Conservation (phyloP, 2,113 vertebrate species). For the Oreotragus oreotragus region DNA sequence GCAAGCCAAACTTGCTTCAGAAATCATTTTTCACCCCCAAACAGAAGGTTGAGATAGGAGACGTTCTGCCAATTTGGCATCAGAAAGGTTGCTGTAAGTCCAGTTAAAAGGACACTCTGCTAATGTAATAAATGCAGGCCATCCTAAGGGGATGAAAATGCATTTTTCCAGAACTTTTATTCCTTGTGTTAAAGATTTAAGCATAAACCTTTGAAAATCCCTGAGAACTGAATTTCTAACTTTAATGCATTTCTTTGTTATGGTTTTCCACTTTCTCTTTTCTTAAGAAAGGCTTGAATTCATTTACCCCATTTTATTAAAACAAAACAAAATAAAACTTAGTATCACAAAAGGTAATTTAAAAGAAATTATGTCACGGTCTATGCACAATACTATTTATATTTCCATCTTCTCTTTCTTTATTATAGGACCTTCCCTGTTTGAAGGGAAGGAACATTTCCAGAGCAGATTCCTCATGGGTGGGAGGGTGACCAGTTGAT, state of each 20-base stretch:
- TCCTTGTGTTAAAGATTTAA: slow-evolving; percentile 63
- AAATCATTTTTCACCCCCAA: slow-evolving; percentile 68
- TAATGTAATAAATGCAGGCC: slow-evolving; percentile 58
- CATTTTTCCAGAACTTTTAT: slow-evolving; percentile 72
- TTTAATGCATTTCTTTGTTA: slow-evolving; percentile 38
- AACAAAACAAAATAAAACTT: neutral
- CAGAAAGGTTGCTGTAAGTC: neutral
- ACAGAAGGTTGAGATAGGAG: slow-evolving; percentile 50
- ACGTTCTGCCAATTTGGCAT: slow-evolving; percentile 60
- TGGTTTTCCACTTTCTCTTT: slow-evolving; percentile 27
- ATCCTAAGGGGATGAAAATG: slow-evolving; percentile 68
- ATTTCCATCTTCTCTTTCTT: neutral
- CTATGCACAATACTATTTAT: neutral
- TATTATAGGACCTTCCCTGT: neutral
- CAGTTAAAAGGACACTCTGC: slow-evolving; percentile 57
- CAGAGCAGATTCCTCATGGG: neutral
- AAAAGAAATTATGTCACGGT: neutral
- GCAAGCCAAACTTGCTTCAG: slow-evolving; percentile 62
- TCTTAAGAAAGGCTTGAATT: slow-evolving; percentile 5
- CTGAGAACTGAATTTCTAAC: slow-evolving; percentile 38
- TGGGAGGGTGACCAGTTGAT: neutral
- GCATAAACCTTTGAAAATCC: slow-evolving; percentile 68
- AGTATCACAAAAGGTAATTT: neutral
- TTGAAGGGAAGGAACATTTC: neutral
- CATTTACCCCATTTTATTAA: slow-evolving; percentile 10